Conservation (phyloP, 37 sponge, comb jelly and placozoan genomes). For the Chondrosia reniformis region DNA sequence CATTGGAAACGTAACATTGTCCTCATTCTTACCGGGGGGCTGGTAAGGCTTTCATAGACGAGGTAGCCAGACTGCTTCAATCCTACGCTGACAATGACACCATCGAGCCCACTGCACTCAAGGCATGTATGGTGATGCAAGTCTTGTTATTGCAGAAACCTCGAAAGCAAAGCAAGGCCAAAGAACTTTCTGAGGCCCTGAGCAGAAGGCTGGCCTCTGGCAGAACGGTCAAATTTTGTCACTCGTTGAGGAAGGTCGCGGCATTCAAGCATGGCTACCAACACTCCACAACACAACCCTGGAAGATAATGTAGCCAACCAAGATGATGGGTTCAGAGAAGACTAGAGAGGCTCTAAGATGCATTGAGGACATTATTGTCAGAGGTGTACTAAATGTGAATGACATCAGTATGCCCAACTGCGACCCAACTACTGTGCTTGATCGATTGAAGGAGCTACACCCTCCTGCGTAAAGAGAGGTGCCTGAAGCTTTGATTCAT, state of each 20-base stretch:
- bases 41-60: not conserved
- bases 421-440: not conserved
- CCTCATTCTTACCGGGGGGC: not conserved
- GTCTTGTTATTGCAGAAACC: not conserved
- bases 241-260: not conserved
- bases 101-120: not conserved
- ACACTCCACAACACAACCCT: not conserved
- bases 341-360: not conserved
- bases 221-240: not conserved
- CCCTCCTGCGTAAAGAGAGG: not conserved
- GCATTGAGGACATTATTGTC: not conserved
- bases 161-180: not conserved
- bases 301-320: not conserved
- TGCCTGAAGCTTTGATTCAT: not conserved
- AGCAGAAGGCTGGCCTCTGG: not conserved
- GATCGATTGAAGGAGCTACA: not conserved
- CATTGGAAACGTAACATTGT: not conserved
- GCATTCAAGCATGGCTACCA: not conserved
- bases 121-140: not conserved
- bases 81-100: not conserved
- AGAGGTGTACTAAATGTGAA: not conserved
- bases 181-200: not conserved
- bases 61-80: not conserved
- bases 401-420: not conserved
- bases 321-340: not conserved